Evolutionary conservation across 1,140 invertebrate species (phyloP), one percentile per base, ranked within the genome.

Genomic region (Oryzaephilus surinamensis): DNA sequence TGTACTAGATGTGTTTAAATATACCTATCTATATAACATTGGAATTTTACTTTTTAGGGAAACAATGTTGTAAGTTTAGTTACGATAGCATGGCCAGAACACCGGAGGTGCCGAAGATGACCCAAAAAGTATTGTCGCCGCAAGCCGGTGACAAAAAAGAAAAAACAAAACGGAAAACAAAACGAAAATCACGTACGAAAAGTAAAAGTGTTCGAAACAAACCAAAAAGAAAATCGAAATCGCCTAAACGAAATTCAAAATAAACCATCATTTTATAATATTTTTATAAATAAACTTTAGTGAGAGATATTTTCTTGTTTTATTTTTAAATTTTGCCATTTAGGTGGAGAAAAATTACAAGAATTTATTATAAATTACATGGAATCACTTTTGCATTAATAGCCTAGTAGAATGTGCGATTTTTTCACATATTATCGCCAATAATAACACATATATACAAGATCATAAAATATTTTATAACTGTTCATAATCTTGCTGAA

Each of bases 11-110:
- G 21, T 29, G 12, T 29, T 6, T 6, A 10, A 10, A 6, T 5
- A 7, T 15, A 19, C 14, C 3, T 18, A 27, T 1, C 5, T 6
- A 23, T 16, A 38, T 26, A 11, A 8, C 26, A 35, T 41, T 23
- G 10, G 34, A n/a, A n/a, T n/a, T n/a, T n/a, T n/a, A n/a, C n/a
- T n/a, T 50, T 47, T 2, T 16, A 69, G 66, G 65, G 4, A 61
- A 63, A 47, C 45, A 45, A 0, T 73, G 71, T 26, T 51, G 41
- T 0, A 55, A 65, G 26, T 69, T 70, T 23, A 63, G 62, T 32
- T 73, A 73, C 41, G 71, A 72, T 51, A 51, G 61, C 0, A 69
- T 61, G 37, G 56, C 57, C n/a, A 54, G 67, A 30, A 48, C 61
- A 2, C 60, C 63, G 46, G 38, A 64, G 57, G 37, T 45, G 48